phyloP scores from a whole-genome alignment of 2,113 vertebrate species.

The Panthera tigris region DNA sequence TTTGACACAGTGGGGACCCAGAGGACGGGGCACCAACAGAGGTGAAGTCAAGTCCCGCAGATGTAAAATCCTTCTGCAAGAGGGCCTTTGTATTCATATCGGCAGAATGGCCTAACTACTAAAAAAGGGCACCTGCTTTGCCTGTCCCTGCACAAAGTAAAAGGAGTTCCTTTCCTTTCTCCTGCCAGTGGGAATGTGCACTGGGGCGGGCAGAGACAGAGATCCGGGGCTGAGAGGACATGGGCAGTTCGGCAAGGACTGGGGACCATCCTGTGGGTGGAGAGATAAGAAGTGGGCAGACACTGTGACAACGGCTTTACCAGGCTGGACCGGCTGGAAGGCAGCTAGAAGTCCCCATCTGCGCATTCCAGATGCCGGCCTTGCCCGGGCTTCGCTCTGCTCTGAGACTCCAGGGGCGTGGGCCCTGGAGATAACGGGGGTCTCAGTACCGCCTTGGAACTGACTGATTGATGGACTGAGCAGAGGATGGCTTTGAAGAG shows the following conservation, averaged over 20 bases:
- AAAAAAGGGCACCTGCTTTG: not conserved
- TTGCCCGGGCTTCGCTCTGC: not conserved
- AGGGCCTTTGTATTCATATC: not conserved
- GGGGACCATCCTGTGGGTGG: not conserved
- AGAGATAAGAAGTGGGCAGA: not conserved
- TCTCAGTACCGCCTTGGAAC: rapidly evolving
- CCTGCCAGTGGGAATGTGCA: not conserved
- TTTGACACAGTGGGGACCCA: not conserved
- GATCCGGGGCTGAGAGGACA: not conserved
- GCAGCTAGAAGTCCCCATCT: not conserved
- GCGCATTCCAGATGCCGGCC: not conserved
- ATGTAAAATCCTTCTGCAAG: not conserved
- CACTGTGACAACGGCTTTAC: not conserved
- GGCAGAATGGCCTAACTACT: not conserved
- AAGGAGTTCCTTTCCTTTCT: not conserved
- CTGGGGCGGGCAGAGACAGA: not conserved
- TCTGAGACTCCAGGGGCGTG: not conserved
- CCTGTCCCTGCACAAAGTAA: not conserved
- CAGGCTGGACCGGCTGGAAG: not conserved
- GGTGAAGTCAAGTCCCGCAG: not conserved
- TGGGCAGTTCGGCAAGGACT: not conserved
- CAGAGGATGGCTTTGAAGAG: not conserved
- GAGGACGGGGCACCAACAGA: not conserved
- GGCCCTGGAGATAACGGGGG: not conserved
- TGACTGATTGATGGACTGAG: not conserved